Conservation (phyloP, 2,888 invertebrate genomes). For the Platycheirus albimanus region DNA sequence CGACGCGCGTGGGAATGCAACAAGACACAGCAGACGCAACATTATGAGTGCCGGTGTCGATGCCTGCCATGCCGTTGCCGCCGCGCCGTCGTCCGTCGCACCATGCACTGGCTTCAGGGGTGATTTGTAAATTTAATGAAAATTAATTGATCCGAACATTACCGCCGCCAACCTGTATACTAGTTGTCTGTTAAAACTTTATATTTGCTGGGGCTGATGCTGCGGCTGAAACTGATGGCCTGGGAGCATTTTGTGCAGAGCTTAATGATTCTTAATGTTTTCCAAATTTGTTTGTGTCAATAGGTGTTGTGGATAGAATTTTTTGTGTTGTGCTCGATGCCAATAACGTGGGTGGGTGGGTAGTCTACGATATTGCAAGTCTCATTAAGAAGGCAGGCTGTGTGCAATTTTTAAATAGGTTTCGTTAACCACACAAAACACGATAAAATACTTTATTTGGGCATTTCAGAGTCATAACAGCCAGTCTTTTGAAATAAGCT, state of each 20-base stretch:
- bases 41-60: too few relatives aligned
- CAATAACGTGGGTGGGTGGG: conserved; percentile 34
- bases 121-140: conserved; percentile 48
- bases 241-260: conserved; percentile 21
- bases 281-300: conserved; percentile 63
- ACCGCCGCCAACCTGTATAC: conserved; percentile 65
- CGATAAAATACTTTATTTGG: background rate
- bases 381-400: background rate
- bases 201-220: too few relatives aligned
- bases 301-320: conserved; percentile 31
- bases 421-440: background rate
- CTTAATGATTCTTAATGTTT: conserved; percentile 66
- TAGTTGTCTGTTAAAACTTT: background rate
- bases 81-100: too few relatives aligned
- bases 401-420: conserved; percentile 26
- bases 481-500: background rate
- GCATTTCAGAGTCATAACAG: background rate
- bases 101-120: conserved; percentile 30
- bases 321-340: background rate
- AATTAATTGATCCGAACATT: conserved; percentile 64
- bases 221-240: conserved; percentile 9
- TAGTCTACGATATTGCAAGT: conserved; percentile 6
- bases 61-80: too few relatives aligned
- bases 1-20: conserved; percentile 50
- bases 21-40: conserved; percentile 19